Conservation (phyloP, 1,140 invertebrate genomes). For the Sinonovacula constricta region DNA sequence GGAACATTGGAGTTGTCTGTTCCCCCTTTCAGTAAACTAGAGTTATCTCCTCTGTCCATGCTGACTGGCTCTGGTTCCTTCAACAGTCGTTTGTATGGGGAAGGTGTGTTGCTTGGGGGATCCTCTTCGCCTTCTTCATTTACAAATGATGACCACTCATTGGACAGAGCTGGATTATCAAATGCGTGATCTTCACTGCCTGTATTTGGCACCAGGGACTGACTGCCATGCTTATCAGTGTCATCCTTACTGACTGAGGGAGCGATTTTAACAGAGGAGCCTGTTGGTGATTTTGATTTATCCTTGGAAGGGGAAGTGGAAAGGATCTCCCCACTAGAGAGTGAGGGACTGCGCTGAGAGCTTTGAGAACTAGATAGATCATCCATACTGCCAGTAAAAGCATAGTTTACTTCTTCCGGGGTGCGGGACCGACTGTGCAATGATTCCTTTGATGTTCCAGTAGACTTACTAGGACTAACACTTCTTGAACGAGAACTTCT, state of each 20-base stretch:
- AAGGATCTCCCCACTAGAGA: conserved; percentile 31
- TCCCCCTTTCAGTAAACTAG: background rate
- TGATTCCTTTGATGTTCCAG: conserved; percentile 13
- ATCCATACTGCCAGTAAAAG: conserved; percentile 38
- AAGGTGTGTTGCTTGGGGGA: conserved; percentile 25
- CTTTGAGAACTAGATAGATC: conserved; percentile 36
- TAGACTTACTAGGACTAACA: conserved; percentile 22
- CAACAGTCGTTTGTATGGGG: conserved; percentile 35
- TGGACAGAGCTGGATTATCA: conserved; percentile 38
- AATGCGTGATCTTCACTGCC: conserved; percentile 33
- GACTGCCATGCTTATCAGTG: conserved; percentile 6
- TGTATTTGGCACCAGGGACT: conserved; percentile 9
- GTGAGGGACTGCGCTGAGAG: conserved; percentile 13
- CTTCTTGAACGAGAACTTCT: too few relatives aligned
- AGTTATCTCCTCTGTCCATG: conserved; percentile 35
- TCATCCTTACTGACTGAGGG: conserved; percentile 19
- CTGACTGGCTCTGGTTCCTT: conserved; percentile 29
- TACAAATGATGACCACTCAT: conserved; percentile 37
- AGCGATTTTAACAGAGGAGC: conserved; percentile 33
- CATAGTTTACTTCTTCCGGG: conserved; percentile 48
- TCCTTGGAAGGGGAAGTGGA: conserved; percentile 6
- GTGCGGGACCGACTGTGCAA: conserved; percentile 13
- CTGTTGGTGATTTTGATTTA: conserved; percentile 15
- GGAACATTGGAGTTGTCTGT: background rate
- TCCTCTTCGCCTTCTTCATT: conserved; percentile 33